Base-by-base conservation (phyloP, 2,888 invertebrate genomes). In the Diploptera punctata region DNA sequence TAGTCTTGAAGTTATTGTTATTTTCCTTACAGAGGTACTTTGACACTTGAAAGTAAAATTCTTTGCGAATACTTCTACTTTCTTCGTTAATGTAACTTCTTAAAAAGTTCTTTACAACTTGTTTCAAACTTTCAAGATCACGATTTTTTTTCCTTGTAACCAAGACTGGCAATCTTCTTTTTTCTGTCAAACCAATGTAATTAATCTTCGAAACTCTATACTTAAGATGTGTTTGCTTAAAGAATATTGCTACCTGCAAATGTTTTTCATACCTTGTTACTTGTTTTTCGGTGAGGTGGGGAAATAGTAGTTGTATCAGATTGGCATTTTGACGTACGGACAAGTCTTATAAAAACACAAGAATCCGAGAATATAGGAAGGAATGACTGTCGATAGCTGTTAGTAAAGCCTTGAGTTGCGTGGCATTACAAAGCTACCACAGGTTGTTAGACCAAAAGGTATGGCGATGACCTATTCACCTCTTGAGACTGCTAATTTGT, bases 191-290 rank as follows among this genome's bases (percentile, higher is more conserved):
- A n/a, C n/a, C n/a, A n/a, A n/a, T n/a, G n/a, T n/a, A n/a, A n/a
- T n/a, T n/a, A 33, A 26, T 29, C 29, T 13, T 52, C 0, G 52
- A 24, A 5, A 52, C 1, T 1, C 24, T 24, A 52, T 24, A 31
- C n/a, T 57, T 29, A 33, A 33, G 29, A 26, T 10, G n/a, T 57
- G 57, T 57, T 57, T 57, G 29, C 57, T n/a, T 57, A 57, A 57
- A 29, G 57, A 29, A 57, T 57, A 29, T 29, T 31, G 57, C 16
- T 29, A 24, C 9, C 57, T 29, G 1, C 7, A 7, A 29, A 29
- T 57, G 31, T 29, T 57, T 57, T 29, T 24, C 7, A 29, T 33
- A 7, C 7, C 10, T 33, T 33, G 33, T 33, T 33, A 1, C 5
- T 5, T 57, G 21, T 57, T 10, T 57, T 29, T 24, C 21, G n/a